Conservation (phyloP, 2,797 vertebrate species). For the Xerus rutilus region DNA sequence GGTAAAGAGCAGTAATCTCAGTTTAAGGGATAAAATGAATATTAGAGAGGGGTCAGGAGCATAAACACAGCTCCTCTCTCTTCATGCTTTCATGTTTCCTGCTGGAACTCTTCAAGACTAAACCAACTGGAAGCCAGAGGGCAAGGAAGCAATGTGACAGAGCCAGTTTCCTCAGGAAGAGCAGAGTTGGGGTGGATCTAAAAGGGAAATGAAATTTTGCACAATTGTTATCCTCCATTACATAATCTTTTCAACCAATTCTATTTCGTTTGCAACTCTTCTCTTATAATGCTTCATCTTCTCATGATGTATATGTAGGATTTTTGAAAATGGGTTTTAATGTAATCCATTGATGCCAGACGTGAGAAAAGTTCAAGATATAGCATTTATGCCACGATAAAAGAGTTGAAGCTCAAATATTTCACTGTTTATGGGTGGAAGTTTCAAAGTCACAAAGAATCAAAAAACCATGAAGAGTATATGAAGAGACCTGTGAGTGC, state of each 20-base stretch:
- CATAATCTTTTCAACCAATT: slow-evolving; percentile 26
- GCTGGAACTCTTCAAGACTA: neutral
- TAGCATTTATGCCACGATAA: neutral
- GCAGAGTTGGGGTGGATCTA: fast-evolving
- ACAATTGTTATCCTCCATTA: neutral
- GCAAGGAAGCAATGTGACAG: neutral
- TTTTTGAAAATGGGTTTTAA: neutral
- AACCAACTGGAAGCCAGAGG: no score
- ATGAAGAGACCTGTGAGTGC: neutral
- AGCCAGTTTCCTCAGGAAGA: neutral
- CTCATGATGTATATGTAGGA: neutral
- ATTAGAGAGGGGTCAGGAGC: neutral
- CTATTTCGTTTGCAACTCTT: neutral
- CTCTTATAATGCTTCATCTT: neutral
- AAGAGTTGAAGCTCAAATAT: neutral
- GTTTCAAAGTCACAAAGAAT: neutral
- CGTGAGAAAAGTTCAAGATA: neutral
- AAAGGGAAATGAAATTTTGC: neutral
- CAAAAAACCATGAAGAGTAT: neutral
- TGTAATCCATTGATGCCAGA: neutral
- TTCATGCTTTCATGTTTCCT: neutral
- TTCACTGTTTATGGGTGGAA: neutral
- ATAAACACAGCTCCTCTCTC: neutral
- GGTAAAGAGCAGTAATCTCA: neutral
- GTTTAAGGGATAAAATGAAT: fast-evolving